A percentile compares a stretch with the other conserved stretches of the same genome.
Conservation (phyloP, 2,797 vertebrate species). For the Pseudocheirus occidentalis region DNA sequence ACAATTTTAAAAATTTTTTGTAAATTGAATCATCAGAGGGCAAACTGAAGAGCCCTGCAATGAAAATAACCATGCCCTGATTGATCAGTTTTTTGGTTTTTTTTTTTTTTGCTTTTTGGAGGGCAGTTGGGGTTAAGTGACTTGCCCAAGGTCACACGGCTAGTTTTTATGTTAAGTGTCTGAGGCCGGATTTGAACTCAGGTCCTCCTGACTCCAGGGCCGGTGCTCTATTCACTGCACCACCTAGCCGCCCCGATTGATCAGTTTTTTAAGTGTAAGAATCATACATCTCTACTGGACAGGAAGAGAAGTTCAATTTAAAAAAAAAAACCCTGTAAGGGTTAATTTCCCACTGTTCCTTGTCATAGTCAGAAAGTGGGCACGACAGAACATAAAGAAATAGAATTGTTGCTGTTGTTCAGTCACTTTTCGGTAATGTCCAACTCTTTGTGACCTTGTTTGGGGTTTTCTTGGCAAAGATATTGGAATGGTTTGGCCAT, state of each 20-base stretch:
- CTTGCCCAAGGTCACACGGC: too few species aligned
- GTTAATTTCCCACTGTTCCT: not conserved
- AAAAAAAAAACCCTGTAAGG: not conserved
- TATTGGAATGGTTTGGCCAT: not conserved
- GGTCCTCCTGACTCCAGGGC: too few species aligned
- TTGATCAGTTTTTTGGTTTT: not conserved
- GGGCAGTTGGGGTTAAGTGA: too few species aligned
- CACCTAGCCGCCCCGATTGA: too few species aligned
- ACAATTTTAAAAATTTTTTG: not conserved
- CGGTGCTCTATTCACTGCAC: too few species aligned
- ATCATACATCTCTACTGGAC: not conserved
- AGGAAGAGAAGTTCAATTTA: not conserved
- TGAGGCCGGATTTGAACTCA: too few species aligned
- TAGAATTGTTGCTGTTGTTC: not conserved
- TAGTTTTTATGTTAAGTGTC: too few species aligned
- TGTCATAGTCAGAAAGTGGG: not conserved
- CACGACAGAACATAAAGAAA: not conserved
- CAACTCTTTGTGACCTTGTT: not conserved
- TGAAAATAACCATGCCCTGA: not conserved
- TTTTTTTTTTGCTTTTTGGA: too few species aligned
- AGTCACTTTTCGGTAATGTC: not conserved
- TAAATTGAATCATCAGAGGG: not conserved
- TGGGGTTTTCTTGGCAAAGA: not conserved
- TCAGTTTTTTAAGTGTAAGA: not conserved
- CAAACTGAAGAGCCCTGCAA: not conserved